Conservation (phyloP, 2,888 invertebrate species). For the Xiphydria camelus region DNA sequence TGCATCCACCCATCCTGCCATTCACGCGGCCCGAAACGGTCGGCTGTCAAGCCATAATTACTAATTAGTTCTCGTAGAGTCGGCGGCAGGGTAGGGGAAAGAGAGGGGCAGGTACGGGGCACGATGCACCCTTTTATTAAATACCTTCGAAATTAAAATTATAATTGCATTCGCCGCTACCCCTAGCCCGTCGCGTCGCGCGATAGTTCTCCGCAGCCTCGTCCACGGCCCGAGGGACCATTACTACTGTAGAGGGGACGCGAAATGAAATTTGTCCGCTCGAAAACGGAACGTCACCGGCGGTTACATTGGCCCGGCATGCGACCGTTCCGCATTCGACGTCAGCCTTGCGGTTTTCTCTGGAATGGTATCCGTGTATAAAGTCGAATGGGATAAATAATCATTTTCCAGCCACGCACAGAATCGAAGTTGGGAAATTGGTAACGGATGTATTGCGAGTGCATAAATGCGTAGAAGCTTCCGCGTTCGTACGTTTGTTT, state of each 20-base stretch:
- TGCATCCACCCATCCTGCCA: conserved; percentile 1
- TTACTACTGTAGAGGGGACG: background rate
- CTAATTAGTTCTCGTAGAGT: conserved; percentile 50
- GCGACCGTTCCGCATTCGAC: no score
- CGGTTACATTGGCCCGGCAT: no score
- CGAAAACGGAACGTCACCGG: no score
- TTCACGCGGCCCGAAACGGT: conserved; percentile 30
- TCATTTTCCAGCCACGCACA: no score
- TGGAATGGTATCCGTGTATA: no score
- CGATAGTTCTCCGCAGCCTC: conserved; percentile 32
- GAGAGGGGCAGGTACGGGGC: conserved; percentile 22
- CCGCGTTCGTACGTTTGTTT: no score
- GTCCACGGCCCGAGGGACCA: background rate
- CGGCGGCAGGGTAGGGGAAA: conserved; percentile 20
- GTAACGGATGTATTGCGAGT: no score
- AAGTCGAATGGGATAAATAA: no score
- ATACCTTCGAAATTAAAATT: conserved; percentile 59
- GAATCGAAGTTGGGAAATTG: no score
- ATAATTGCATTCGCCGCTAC: conserved; percentile 56
- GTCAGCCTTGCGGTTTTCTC: no score
- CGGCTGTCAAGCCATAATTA: conserved; percentile 49
- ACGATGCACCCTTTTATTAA: conserved; percentile 55
- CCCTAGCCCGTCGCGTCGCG: conserved; percentile 23
- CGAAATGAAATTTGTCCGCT: no score
- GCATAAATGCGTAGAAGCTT: no score